A percentile compares a stretch with the other conserved stretches of the same genome.
Evolutionary conservation across 2,888 invertebrate species (phyloP).

Genomic region (Deilephila elpenor): DNA sequence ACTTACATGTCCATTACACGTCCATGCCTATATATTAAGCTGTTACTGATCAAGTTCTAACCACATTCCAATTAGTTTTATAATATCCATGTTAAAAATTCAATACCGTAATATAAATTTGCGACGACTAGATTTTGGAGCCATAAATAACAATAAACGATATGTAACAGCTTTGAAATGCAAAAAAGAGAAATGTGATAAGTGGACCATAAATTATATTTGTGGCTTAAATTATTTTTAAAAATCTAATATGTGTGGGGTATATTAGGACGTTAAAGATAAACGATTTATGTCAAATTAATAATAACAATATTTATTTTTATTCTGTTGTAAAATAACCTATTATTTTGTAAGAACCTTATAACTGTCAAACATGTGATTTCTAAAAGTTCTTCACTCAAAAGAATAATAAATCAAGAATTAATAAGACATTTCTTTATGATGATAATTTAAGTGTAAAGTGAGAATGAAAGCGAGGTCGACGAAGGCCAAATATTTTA

Average conservation of each 20-base stretch:
- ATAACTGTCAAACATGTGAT: too few relatives aligned
- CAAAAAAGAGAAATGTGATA: constrained; percentile 34
- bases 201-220: not conserved
- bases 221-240: not conserved
- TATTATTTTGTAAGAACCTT: too few relatives aligned
- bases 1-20: too few relatives aligned
- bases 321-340: too few relatives aligned
- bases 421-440: constrained; percentile 22
- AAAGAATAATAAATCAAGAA: not conserved
- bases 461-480: constrained; percentile 47
- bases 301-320: too few relatives aligned
- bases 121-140: not conserved
- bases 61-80: not conserved
- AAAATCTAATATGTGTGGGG: not conserved
- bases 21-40: not conserved
- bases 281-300: too few relatives aligned
- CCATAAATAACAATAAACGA: constrained; percentile 14
- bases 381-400: not conserved
- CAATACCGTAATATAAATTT: constrained; percentile 4
- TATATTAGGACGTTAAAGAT: not conserved
- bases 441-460: constrained; percentile 47
- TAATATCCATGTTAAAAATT: not conserved
- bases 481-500: constrained; percentile 33
- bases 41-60: not conserved
- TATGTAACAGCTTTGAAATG: constrained; percentile 32